Evolutionary conservation across 2,888 invertebrate genomes (phyloP), one percentile per base, ranked within the genome.

Genomic region (Pseudococcus viburni): DNA sequence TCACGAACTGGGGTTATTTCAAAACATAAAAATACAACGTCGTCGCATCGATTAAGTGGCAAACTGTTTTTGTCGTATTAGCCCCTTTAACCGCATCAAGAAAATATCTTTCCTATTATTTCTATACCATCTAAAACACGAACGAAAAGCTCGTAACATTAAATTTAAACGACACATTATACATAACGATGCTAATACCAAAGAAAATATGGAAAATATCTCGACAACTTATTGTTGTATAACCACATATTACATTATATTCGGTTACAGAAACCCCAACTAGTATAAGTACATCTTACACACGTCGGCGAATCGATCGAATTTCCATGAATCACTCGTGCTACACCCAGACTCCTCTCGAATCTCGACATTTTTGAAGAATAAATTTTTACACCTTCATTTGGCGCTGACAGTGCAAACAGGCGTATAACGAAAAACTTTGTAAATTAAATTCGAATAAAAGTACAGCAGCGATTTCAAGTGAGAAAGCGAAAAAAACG

Each of bases 401-500:
- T 77, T 77, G 33, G 17, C 33, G 77, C 15, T 77, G 77, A 77
- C 77, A 77, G 33, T 77, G 17, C 77, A 26, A 68, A 68, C 51
- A 51, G 51, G 51, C 51, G 51, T 51, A 68, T 26, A 77, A 77
- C 26, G 77, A 33, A 26, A 77, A 77, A 77, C 77, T 77, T 77
- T 39, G 77, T 77, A 77, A 77, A 77, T 77, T 77, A 77, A 77
- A 77, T 77, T 77, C 77, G 33, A 77, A 77, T 77, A 77, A 77
- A 77, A 77, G 33, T 77, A 77, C 26, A 33, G 26, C 77, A 77
- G 51, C 17, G 17, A 77, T 77, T 77, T 77, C 9, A 17, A 77
- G 17, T 26, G 39, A 17, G 22, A 77, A 39, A 12, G 77, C 17
- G 77, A 64, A 33, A 33, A 22, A 64, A 64, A 64, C 64, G 22